Evolutionary conservation across 2,797 vertebrate species (phyloP).

Genomic region (Anguilla marmorata): DNA sequence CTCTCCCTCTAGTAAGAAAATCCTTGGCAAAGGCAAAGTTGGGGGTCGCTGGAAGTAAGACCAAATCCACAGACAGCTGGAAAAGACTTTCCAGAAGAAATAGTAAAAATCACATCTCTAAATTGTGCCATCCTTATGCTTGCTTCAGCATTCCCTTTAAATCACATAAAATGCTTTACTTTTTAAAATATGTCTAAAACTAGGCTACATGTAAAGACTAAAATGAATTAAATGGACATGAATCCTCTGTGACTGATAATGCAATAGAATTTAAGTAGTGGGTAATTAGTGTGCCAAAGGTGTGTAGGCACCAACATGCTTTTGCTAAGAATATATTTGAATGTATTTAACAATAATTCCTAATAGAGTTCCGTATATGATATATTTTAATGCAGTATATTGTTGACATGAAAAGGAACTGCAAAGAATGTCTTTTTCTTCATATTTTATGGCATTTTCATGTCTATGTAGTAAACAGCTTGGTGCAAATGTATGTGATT

Average conservation of each 20-base stretch:
- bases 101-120: neutral
- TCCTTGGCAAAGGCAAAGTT: slow-evolving; percentile 80
- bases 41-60: slow-evolving; percentile 85
- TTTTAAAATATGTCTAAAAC: neutral
- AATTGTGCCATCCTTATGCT: neutral
- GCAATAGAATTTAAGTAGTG: neutral
- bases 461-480: no score
- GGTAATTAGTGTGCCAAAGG: neutral
- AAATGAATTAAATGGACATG: neutral
- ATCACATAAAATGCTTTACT: neutral
- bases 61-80: slow-evolving; percentile 14
- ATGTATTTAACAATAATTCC: neutral
- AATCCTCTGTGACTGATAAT: neutral
- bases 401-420: neutral
- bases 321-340: neutral
- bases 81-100: slow-evolving; percentile 16
- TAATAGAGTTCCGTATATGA: neutral
- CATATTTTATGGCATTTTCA: no score
- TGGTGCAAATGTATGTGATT: no score
- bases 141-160: neutral
- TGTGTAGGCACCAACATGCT: neutral
- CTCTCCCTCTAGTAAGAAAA: slow-evolving; percentile 76
- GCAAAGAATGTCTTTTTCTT: no score
- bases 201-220: neutral
- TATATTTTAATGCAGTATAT: neutral